These are phyloP conservation scores for Rhinogobius similis DNA, from an alignment of 2,113 vertebrate genomes.

Conservation along the genomic window DNA sequence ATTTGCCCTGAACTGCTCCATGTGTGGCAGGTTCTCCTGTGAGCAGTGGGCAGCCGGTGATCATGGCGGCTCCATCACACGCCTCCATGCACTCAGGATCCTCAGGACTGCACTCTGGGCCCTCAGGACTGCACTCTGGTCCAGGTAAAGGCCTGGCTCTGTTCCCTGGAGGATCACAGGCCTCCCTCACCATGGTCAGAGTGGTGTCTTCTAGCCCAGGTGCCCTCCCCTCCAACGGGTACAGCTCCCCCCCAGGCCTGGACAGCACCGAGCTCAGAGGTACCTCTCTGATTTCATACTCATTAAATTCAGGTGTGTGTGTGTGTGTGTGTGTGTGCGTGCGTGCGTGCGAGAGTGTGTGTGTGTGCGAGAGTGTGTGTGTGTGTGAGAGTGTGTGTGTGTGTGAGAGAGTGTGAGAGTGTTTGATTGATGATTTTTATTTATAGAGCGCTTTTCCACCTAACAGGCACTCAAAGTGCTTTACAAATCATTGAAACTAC, in stretches of 20 bases:
- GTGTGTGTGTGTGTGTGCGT: too few relatives aligned
- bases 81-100: conserved; percentile 3
- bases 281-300: too few relatives aligned
- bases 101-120: conserved; percentile 3
- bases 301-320: too few relatives aligned
- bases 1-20: conserved; percentile 14
- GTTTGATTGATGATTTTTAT: too few relatives aligned
- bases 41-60: conserved; percentile 87
- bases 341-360: too few relatives aligned
- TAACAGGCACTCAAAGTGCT: too few relatives aligned
- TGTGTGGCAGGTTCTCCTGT: conserved; percentile 87
- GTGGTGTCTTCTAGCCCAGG: conserved; percentile 82
- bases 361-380: too few relatives aligned
- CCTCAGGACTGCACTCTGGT: conserved; percentile 49
- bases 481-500: too few relatives aligned
- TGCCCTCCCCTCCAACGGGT: conserved; percentile 87
- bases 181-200: conserved; percentile 93
- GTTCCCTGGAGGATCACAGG: conserved; percentile 85
- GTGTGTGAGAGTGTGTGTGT: too few relatives aligned
- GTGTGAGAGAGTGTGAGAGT: too few relatives aligned
- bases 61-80: conserved; percentile 91
- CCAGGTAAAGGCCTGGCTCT: conserved; percentile 84
- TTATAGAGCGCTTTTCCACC: too few relatives aligned
- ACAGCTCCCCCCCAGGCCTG: conserved; percentile 81
- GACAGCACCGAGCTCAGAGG: conserved; percentile 77